These are phyloP conservation scores for Phallusia fumigata DNA, from an alignment of 23 tunicate genomes.

Conservation along the genomic window DNA sequence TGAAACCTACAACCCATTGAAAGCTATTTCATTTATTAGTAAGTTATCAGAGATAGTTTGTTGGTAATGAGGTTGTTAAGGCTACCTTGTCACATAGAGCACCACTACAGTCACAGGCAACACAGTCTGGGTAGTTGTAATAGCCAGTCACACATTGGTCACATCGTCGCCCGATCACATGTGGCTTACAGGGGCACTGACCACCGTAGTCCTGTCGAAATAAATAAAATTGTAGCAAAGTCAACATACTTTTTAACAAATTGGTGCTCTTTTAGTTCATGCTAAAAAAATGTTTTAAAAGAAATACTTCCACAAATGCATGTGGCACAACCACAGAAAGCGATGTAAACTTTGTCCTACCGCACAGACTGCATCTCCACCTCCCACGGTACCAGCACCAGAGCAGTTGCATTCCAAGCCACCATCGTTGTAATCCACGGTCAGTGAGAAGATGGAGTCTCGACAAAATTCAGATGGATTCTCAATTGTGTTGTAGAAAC, in stretches of 20 bases:
- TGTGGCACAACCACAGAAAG: too few relatives aligned
- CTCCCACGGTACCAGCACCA: conserved; percentile 92
- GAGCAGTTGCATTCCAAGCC: conserved; percentile 87
- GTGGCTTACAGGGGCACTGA: conserved; percentile 90
- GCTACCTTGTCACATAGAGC: conserved; percentile 67
- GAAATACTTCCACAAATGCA: too few relatives aligned
- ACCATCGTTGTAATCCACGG: conserved; percentile 76
- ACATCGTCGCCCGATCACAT: conserved; percentile 86
- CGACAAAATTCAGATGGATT: conserved; percentile 74
- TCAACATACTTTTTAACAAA: too few relatives aligned
- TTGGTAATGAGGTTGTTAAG: too few relatives aligned
- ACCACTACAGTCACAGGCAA: conserved; percentile 85
- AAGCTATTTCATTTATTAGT: neutral
- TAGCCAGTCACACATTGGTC: conserved; percentile 78
- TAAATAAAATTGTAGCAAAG: neutral
- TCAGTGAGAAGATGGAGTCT: conserved; percentile 53
- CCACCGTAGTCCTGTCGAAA: conserved; percentile 84
- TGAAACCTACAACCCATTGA: neutral
- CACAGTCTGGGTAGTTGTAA: conserved; percentile 80
- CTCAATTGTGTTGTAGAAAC: conserved; percentile 44
- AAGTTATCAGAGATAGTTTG: neutral
- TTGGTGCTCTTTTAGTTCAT: too few relatives aligned
- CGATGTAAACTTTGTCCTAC: conserved; percentile 36
- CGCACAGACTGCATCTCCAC: conserved; percentile 75
- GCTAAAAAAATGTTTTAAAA: too few relatives aligned